Evolutionary conservation across 2,113 vertebrate genomes (phyloP), one percentile per base, ranked within the genome.

Genomic region (Mustela nigripes): DNA sequence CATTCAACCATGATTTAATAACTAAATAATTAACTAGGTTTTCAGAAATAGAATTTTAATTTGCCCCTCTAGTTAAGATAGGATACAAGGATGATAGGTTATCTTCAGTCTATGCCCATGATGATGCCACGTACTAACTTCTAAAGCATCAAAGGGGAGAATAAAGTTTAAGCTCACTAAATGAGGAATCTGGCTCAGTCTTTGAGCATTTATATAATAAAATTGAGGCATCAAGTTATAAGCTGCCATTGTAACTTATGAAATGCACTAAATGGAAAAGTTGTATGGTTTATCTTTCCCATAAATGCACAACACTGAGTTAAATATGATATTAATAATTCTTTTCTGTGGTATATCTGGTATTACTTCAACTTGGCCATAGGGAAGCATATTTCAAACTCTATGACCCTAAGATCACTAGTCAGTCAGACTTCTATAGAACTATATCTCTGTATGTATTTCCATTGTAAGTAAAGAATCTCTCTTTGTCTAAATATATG

Each of bases 401-500:
- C 24, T 4, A 62, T 62, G 60, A 62, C 4, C 60, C 24, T 26
- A 62, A 62, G 24, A 62, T 26, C 60, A 36, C 2, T 48, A 73
- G 19, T 81, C 39, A 45, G 28, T 56, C 15, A 76, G 22, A 80
- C 87, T 95, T 78, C 65, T 89, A 50, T 10, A 62, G 65, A 91
- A 80, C 10, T 93, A 0, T 50, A 69, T 63, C 74, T 91, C 9
- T 93, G 1, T 45, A 69, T 94, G 53, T 42, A 42, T 83, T 92
- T n/a, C 62, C 31, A 71, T 48, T 21, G 18, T 36, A 65, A n/a
- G 18, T 5, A 86, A 31, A 94, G 42, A 96, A 71, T 22, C 48
- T 58, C 0, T 62, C 86, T 92, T 89, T 45, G 94, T 90, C n/a
- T 90, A 95, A 82, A 81, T 78, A 15, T 86, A 22, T 71, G 26